Evolutionary conservation across 2,113 vertebrate genomes (phyloP), one percentile per base, ranked within the genome.

Genomic region (Xenotilapia caudafasciata): DNA sequence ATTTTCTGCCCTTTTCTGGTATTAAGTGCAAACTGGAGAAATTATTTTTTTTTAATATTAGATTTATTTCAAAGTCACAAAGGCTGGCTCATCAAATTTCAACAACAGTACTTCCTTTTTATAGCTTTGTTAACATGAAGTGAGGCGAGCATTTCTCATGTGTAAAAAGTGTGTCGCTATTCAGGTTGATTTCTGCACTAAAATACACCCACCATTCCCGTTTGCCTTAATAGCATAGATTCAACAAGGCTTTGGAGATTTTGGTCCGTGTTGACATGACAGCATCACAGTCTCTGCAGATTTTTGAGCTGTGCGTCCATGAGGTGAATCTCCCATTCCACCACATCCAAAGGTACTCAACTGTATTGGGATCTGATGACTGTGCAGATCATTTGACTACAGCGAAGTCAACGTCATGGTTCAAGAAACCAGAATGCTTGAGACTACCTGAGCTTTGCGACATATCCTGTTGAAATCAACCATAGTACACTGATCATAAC

Each of bases 211-310:
- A 42, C 65, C 38, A 23, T 6, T 2, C 13, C 65, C 0, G 54
- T 60, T 60, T 60, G 56, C 56, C n/a, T 70, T 70, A 23, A 23
- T 6, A 14, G 19, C 35, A 1, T 4, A 42, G n/a, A 70, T 42
- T 42, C 38, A 42, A 42, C 38, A 15, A 68, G 35, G 0, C 0
- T 14, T 42, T 6, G 65, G 65, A 70, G 12, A 70, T 9, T 70
- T 70, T 70, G 35, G 11, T 23, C n/a, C 11, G 7, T 23, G 10
- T 21, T 23, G 62, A 68, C 35, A 68, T 68, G 35, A 42, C 12
- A 70, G 65, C 35, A 15, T 23, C n/a, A 15, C 38, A 42, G n/a
- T 15, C 0, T 0, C 65, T 70, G 65, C 65, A 15, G 38, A 42
- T 6, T 70, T 70, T 40, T 9, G 7, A 42, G 38, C 65, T 70